These are phyloP conservation scores for Dermochelys coriacea DNA, from an alignment of 2,797 vertebrate species.

Conservation along the genomic window DNA sequence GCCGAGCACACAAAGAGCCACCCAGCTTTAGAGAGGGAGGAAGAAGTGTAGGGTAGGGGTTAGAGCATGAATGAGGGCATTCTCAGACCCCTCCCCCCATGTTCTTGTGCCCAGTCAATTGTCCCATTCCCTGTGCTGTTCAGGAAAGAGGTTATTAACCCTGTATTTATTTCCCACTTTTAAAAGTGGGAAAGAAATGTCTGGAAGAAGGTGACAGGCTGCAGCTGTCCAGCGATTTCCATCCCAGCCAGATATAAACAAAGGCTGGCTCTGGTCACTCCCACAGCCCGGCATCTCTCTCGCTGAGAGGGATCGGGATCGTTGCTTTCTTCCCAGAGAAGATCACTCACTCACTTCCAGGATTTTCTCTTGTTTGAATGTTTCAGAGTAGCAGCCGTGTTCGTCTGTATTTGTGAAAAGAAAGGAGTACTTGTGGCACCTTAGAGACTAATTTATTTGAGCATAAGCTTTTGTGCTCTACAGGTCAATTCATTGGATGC, in stretches of 20 bases:
- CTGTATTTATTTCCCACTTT: not conserved
- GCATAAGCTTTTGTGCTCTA: no score
- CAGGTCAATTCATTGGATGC: no score
- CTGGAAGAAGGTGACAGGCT: not conserved
- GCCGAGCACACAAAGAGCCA: not conserved
- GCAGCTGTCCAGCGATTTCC: not conserved
- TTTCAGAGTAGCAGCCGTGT: no score
- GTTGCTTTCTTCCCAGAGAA: not conserved
- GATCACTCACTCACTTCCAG: not conserved
- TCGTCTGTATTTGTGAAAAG: no score
- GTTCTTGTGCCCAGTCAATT: not conserved
- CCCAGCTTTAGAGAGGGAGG: not conserved
- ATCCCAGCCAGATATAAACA: not conserved
- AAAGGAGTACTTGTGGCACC: no score
- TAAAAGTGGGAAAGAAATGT: not conserved
- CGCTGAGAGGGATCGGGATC: not conserved
- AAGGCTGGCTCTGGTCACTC: not conserved
- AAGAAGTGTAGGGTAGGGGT: not conserved
- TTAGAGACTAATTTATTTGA: no score
- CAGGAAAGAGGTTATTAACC: no score
- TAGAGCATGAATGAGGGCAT: not conserved
- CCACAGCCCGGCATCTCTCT: not conserved
- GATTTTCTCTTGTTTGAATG: no score
- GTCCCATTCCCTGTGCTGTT: not conserved
- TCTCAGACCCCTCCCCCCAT: not conserved